Base-by-base conservation (phyloP, 2,888 invertebrate genomes). In the Erebia epiphron region DNA sequence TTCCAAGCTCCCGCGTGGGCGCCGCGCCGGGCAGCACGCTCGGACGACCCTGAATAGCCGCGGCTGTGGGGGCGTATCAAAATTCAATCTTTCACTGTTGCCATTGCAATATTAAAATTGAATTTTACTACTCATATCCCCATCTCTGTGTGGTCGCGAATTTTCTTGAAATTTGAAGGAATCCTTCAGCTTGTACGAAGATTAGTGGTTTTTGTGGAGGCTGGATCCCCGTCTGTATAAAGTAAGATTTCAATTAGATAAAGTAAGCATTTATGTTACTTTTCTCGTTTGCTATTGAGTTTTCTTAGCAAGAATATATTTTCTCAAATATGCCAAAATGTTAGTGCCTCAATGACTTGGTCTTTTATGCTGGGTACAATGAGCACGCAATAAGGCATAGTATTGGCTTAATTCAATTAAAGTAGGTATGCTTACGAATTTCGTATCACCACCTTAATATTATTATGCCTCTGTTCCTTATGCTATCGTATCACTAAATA, bases 31-130 rank as follows among this genome's bases (percentile, higher is more conserved):
- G 68, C 74, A 73, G 69, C 67, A 75, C 86, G 90, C 83, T 86
- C 80, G 85, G 85, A 67, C 84, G 86, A 73, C 75, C 75, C 62
- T 85, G 86, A 90, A 90, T 89, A 80, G 80, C 75, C 77, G 76
- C 80, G 76, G 79, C 79, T 77, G 78, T 75, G 83, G 78, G 79
- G 74, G 68, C 82, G 82, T 88, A 90, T 86, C 88, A 86, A 88
- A 86, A 89, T 90, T 88, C 87, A 89, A 90, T 90, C 86, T 90
- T 86, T 85, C 83, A 83, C 82, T 77, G 78, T 79, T 77, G 77
- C 67, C 83, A 83, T 80, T 82, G 83, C 81, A 86, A 87, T 91
- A 89, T 89, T 85, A 83, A 89, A 90, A 90, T 89, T 89, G 85
- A 82, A 87, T 89, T 84, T 82, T 71, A 79, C 74, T 76, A 75